A percentile compares a stretch with the other conserved stretches of the same genome.
Evolutionary conservation across 2,888 invertebrate species (phyloP).

Genomic region (Cerastis leucographa): DNA sequence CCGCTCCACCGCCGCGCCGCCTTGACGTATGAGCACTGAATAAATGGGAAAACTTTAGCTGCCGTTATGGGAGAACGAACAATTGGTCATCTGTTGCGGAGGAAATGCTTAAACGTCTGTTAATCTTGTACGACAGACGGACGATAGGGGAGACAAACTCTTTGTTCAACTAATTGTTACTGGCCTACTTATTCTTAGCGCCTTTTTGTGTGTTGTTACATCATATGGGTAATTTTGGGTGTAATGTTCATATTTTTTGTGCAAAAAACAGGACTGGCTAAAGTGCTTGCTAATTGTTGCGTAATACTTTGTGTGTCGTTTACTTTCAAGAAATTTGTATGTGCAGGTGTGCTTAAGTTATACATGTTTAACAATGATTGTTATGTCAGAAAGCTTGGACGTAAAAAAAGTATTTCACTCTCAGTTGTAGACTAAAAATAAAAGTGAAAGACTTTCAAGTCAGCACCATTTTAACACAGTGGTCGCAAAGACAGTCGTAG

Average conservation of each 20-base stretch:
- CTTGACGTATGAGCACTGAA: conserved; percentile 89
- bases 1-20: conserved; percentile 66
- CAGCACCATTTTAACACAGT: conserved; percentile 14
- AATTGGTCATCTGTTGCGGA: conserved; percentile 89
- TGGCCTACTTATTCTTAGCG: conserved; percentile 65
- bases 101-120: conserved; percentile 83
- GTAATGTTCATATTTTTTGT: conserved; percentile 20
- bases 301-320: conserved; percentile 1
- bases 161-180: conserved; percentile 74
- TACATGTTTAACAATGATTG: neutral
- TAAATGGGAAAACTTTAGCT: conserved; percentile 90
- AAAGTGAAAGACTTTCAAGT: conserved; percentile 2
- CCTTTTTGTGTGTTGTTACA: conserved; percentile 28
- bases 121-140: conserved; percentile 80
- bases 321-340: neutral
- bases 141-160: conserved; percentile 72
- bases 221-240: neutral
- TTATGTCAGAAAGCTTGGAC: neutral
- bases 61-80: conserved; percentile 87
- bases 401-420: neutral
- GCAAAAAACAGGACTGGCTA: neutral
- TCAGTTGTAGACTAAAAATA: too few species aligned
- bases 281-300: neutral
- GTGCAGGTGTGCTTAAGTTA: conserved; percentile 2
- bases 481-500: conserved; percentile 46